A percentile compares a stretch with the other conserved stretches of the same genome.
phyloP scores from a whole-genome alignment of 30 jellyfish, hydroid and myxozoan species.

The Cassiopea andromeda region DNA sequence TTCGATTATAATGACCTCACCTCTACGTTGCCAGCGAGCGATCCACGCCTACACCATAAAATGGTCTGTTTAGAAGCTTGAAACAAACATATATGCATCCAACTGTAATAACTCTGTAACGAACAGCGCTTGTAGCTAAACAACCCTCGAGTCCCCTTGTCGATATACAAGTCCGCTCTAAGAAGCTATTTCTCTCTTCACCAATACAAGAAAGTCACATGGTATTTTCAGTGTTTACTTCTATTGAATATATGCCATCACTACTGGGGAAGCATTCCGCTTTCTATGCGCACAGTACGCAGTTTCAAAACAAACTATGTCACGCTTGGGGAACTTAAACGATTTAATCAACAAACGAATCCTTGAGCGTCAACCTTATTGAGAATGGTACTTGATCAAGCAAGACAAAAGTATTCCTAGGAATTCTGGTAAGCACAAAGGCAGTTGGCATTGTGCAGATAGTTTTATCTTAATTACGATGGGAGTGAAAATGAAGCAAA shows the following conservation, averaged over 20 bases:
- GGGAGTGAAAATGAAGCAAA: neutral
- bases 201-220: neutral
- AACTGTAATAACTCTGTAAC: neutral
- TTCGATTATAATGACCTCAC: neutral
- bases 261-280: neutral
- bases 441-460: neutral
- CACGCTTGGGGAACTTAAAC: constrained; percentile 27
- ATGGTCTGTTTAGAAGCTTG: neutral
- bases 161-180: neutral
- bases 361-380: neutral
- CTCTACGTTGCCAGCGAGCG: neutral
- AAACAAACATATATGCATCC: neutral
- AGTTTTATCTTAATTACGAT: neutral
- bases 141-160: neutral
- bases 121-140: neutral
- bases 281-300: constrained; percentile 29
- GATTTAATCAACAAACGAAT: neutral
- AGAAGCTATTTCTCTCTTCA: neutral
- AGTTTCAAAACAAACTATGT: constrained; percentile 17
- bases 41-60: no score
- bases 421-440: neutral
- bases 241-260: neutral
- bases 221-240: neutral
- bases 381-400: neutral
- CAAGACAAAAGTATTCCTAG: constrained; percentile 17